Conservation (phyloP, 2,888 invertebrate species). For the Resseliella maxima region DNA sequence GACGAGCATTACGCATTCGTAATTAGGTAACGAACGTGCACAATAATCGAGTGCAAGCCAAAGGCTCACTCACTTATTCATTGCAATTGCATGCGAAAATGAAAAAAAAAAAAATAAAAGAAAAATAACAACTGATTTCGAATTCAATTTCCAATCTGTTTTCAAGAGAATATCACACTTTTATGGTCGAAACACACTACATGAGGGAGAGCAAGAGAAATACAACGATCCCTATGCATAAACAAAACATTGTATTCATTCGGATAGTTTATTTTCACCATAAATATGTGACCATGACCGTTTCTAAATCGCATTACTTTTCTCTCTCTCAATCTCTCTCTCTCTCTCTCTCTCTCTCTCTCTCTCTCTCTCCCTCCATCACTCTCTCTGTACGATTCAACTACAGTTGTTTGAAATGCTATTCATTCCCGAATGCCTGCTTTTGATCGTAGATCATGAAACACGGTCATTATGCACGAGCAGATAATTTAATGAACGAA, state of each 20-base stretch:
- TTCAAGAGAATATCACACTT: constrained; percentile 6
- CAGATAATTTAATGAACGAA: background rate
- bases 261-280: constrained; percentile 35
- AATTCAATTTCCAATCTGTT: constrained; percentile 10
- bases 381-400: background rate
- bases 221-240: background rate
- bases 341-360: background rate
- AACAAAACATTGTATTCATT: background rate
- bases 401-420: background rate
- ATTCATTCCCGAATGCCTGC: background rate
- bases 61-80: background rate
- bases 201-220: background rate
- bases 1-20: constrained; percentile 53
- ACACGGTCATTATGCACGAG: constrained; percentile 47
- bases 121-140: background rate
- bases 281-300: constrained; percentile 54
- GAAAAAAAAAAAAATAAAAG: no score
- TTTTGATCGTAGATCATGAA: constrained; percentile 38
- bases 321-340: background rate
- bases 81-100: background rate
- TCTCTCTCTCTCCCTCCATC: background rate
- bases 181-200: background rate
- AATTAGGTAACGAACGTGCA: constrained; percentile 49
- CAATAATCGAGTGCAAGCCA: background rate
- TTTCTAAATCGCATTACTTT: constrained; percentile 40